These are phyloP conservation scores for Hippocampus zosterae DNA, from an alignment of 2,113 vertebrate genomes.

Conservation along the genomic window DNA sequence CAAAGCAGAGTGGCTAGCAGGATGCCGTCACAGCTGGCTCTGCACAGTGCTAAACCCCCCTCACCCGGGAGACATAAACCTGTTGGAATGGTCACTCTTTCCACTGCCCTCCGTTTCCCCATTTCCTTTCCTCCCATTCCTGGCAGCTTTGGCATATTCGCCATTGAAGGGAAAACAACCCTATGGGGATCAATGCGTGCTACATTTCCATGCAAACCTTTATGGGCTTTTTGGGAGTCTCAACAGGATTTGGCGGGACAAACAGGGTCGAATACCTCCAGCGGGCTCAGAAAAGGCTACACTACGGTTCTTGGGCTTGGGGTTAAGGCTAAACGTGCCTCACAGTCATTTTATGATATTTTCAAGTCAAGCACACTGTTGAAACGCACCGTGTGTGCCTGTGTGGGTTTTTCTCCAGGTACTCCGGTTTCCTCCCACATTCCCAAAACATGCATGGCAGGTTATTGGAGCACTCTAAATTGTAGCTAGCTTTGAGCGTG, in stretches of 20 bases:
- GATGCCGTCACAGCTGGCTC: conserved; percentile 74
- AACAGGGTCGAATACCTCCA: background rate
- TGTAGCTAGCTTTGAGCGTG: no score
- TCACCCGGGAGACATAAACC: conserved; percentile 69
- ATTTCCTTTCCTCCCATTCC: conserved; percentile 69
- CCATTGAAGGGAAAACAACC: conserved; percentile 60
- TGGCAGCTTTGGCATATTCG: conserved; percentile 68
- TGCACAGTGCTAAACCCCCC: conserved; percentile 43
- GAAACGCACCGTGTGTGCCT: no score
- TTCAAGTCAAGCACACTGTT: no score
- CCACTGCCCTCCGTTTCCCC: conserved; percentile 67
- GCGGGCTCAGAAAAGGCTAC: no score
- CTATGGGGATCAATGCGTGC: conserved; percentile 67
- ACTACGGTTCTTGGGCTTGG: no score
- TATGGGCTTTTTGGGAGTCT: conserved; percentile 53
- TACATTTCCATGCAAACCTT: conserved; percentile 69
- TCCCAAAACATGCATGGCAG: no score
- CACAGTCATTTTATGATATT: no score
- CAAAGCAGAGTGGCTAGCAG: conserved; percentile 60
- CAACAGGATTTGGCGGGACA: conserved; percentile 26
- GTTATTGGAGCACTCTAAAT: no score
- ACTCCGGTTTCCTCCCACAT: no score
- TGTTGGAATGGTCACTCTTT: conserved; percentile 76
- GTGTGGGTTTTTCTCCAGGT: no score
- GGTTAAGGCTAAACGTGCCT: no score